Evolutionary conservation across 1,140 invertebrate species (phyloP).

Genomic region (Orchestia grillus): DNA sequence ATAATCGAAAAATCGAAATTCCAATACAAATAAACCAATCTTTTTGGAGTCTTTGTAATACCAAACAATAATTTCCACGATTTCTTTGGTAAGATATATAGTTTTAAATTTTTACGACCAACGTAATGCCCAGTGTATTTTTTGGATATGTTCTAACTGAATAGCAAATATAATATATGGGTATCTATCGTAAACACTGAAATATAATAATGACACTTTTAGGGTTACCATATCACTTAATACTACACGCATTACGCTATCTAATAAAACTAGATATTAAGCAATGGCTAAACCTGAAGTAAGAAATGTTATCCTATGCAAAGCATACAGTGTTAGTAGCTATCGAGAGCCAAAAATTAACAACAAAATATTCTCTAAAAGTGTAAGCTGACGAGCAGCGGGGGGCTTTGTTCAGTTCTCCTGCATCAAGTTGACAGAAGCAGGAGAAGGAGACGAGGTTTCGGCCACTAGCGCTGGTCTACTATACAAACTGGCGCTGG

Average conservation of each 20-base stretch:
- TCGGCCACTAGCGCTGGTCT: not conserved
- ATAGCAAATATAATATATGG: not conserved
- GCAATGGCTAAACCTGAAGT: not conserved
- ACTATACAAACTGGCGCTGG: not conserved
- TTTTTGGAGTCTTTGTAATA: not conserved
- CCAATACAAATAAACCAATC: not conserved
- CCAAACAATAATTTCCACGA: not conserved
- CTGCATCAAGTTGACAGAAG: not conserved
- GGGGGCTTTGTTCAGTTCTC: not conserved
- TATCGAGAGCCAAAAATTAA: constrained; percentile 20
- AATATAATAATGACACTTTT: not conserved
- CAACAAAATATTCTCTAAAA: not conserved
- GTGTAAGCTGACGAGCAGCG: not conserved
- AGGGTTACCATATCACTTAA: not conserved
- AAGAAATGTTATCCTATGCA: constrained; percentile 18
- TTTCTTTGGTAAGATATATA: not conserved
- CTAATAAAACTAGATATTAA: not conserved
- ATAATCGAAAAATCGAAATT: not conserved
- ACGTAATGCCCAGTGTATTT: not conserved
- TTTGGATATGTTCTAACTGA: not conserved
- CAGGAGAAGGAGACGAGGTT: not conserved
- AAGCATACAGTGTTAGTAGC: constrained; percentile 28
- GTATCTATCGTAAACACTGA: not conserved
- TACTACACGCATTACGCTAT: not conserved
- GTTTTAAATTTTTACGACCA: not conserved